Evolutionary conservation across 2,113 vertebrate genomes (phyloP).

Genomic region (Aramus guarauna): DNA sequence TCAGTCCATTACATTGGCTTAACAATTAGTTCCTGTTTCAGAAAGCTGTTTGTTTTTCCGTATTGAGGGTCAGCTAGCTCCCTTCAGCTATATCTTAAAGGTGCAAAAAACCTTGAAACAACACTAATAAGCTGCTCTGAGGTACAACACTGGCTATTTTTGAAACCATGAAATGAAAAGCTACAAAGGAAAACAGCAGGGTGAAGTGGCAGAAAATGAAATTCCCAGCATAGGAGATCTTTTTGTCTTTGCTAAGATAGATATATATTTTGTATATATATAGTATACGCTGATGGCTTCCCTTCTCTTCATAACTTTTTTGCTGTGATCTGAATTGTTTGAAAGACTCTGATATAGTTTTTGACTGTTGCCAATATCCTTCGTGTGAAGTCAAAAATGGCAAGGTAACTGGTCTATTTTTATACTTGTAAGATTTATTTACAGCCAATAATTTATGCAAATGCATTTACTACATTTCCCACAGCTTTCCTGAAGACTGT

Average conservation of each 20-base stretch:
- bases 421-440: background rate
- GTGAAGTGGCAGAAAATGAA: background rate
- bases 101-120: background rate
- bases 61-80: background rate
- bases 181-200: background rate
- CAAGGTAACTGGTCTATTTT: background rate
- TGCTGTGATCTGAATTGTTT: background rate
- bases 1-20: background rate
- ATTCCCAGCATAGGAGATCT: background rate
- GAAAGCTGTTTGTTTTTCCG: background rate
- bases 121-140: rapidly evolving
- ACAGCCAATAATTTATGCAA: background rate
- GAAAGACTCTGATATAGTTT: background rate
- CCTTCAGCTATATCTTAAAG: background rate
- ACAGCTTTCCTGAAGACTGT: background rate
- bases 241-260: background rate
- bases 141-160: background rate
- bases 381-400: background rate
- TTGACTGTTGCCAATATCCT: background rate
- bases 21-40: background rate
- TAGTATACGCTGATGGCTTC: background rate
- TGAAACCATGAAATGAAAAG: background rate
- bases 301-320: background rate
- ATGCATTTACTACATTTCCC: background rate
- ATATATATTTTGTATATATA: background rate